Evolutionary conservation across 1,140 invertebrate species (phyloP).

Genomic region (Meloidogyne floridensis): DNA sequence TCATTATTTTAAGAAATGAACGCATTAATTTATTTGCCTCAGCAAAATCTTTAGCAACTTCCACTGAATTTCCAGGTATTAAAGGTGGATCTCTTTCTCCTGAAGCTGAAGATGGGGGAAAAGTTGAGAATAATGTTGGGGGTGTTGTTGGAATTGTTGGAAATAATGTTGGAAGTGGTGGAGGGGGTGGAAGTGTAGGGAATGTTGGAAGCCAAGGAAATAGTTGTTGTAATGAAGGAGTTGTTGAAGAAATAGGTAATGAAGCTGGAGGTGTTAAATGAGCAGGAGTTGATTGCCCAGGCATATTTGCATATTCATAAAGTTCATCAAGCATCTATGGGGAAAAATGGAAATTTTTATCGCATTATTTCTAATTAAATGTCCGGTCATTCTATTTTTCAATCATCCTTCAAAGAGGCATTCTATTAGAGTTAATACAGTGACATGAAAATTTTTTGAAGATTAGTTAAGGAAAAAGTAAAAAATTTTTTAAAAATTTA

Average conservation of each 20-base stretch:
- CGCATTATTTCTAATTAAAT: background rate
- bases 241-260: constrained; percentile 10
- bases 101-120: constrained; percentile 2
- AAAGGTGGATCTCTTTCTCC: constrained; percentile 6
- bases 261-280: constrained; percentile 26
- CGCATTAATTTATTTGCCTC: constrained; percentile 51
- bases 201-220: constrained; percentile 26
- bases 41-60: constrained; percentile 36
- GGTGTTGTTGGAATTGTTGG: constrained; percentile 1
- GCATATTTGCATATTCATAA: constrained; percentile 48
- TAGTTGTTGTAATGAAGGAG: constrained; percentile 25
- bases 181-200: constrained; percentile 17
- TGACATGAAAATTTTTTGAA: background rate
- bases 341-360: constrained; percentile 18
- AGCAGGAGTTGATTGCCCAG: constrained; percentile 6
- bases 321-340: constrained; percentile 48
- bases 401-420: too few relatives aligned
- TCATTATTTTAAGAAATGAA: constrained; percentile 54
- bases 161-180: constrained; percentile 17
- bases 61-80: constrained; percentile 3
- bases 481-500: background rate
- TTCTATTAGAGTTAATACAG: background rate
- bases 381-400: too few relatives aligned
- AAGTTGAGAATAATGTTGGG: background rate
- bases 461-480: background rate